A percentile compares a stretch with the other conserved stretches of the same genome.
phyloP scores from a whole-genome alignment of 2,113 vertebrate genomes.

The Caracal caracal region DNA sequence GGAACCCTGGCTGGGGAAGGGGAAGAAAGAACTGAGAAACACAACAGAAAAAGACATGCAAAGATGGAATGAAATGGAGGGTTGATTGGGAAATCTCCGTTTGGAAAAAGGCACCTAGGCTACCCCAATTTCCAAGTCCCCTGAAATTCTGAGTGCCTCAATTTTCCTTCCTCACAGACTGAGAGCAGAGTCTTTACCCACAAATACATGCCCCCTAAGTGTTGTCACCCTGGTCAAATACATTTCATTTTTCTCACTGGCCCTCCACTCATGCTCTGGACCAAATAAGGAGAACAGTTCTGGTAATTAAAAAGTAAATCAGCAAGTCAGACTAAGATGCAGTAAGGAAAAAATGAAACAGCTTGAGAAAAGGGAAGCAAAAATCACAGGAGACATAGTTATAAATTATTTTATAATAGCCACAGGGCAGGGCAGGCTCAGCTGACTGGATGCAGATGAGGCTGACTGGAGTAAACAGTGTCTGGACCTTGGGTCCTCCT shows the following conservation, averaged over 20 bases:
- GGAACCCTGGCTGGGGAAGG: neutral
- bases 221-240: neutral
- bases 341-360: neutral
- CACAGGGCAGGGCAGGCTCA: neutral
- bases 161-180: neutral
- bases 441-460: neutral
- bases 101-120: neutral
- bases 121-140: neutral
- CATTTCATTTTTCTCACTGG: neutral
- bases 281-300: neutral
- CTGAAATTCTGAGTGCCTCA: neutral
- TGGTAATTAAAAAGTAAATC: neutral
- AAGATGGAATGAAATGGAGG: neutral
- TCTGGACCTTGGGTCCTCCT: neutral
- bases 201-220: neutral
- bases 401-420: neutral
- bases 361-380: accelerated
- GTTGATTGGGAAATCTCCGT: neutral
- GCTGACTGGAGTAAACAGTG: neutral
- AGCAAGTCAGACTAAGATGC: neutral
- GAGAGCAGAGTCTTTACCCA: neutral
- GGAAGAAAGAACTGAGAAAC: neutral
- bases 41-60: neutral
- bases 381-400: neutral
- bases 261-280: neutral